phyloP scores from a whole-genome alignment of 2,797 vertebrate species.

The Ambastaia sidthimunki region DNA sequence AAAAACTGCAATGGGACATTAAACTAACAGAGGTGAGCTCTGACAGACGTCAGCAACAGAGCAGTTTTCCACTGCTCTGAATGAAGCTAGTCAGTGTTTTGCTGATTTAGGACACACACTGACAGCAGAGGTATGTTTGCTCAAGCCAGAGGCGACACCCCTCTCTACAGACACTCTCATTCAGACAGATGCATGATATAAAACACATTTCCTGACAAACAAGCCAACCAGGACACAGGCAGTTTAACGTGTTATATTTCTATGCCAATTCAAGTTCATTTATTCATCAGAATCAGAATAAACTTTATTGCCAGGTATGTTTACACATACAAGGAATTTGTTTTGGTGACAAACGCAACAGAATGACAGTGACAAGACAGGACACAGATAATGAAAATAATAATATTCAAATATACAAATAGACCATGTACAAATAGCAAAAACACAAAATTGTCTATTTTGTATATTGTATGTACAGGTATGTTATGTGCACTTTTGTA shows the following conservation, averaged over 20 bases:
- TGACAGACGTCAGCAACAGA: not conserved
- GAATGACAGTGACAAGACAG: too few species aligned
- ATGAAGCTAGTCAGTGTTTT: not conserved
- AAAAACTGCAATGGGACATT: not conserved
- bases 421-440: too few species aligned
- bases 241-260: not conserved
- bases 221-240: not conserved
- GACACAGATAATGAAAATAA: too few species aligned
- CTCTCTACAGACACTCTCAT: conserved; percentile 24
- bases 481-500: too few species aligned
- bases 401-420: too few species aligned
- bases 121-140: not conserved
- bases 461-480: too few species aligned
- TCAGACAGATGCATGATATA: not conserved
- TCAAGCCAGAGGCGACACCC: not conserved
- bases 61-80: not conserved
- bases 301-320: too few species aligned
- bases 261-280: too few species aligned
- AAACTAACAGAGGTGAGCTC: not conserved
- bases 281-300: not conserved
- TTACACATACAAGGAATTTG: not conserved
- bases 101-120: not conserved
- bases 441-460: too few species aligned
- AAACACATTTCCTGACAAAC: not conserved
- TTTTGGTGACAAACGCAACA: too few species aligned